phyloP scores from a whole-genome alignment of 92 coral and sea anemone species.

The Actinernus sp. region DNA sequence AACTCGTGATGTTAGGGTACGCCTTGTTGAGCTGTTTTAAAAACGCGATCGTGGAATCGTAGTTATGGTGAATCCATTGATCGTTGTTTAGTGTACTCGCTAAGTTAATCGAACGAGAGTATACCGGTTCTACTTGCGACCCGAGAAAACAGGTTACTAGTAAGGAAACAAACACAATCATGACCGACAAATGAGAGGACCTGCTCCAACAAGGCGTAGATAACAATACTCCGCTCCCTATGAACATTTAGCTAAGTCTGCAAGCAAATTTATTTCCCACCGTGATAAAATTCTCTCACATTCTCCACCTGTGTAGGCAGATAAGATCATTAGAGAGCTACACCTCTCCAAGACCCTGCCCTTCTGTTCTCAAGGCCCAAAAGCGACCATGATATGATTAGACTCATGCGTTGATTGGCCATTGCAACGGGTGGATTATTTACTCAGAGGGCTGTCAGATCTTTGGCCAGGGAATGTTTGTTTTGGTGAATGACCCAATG shows the following conservation, averaged over 20 bases:
- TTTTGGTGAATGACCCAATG: constrained; percentile 26
- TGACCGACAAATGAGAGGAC: no score
- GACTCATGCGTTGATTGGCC: constrained; percentile 48
- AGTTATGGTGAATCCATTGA: constrained; percentile 93
- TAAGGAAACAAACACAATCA: no score
- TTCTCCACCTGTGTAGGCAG: background rate
- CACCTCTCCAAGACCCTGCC: no score
- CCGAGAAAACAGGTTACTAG: constrained; percentile 44
- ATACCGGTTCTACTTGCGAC: constrained; percentile 54
- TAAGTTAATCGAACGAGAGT: constrained; percentile 48
- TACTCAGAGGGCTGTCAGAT: constrained; percentile 4
- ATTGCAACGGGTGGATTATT: constrained; percentile 6
- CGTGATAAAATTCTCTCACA: background rate
- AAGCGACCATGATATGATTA: constrained; percentile 54
- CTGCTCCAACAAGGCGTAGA: no score
- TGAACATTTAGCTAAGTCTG: no score
- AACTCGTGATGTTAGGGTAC: constrained; percentile 87
- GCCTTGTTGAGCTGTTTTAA: constrained; percentile 78
- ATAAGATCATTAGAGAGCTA: background rate
- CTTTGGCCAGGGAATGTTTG: background rate
- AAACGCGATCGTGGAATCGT: constrained; percentile 66
- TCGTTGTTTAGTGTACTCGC: constrained; percentile 57
- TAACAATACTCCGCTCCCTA: no score
- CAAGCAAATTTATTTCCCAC: no score
- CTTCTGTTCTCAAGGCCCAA: constrained; percentile 24